Evolutionary conservation across 2,113 vertebrate genomes (phyloP).

Genomic region (Gasterosteus aculeatus): DNA sequence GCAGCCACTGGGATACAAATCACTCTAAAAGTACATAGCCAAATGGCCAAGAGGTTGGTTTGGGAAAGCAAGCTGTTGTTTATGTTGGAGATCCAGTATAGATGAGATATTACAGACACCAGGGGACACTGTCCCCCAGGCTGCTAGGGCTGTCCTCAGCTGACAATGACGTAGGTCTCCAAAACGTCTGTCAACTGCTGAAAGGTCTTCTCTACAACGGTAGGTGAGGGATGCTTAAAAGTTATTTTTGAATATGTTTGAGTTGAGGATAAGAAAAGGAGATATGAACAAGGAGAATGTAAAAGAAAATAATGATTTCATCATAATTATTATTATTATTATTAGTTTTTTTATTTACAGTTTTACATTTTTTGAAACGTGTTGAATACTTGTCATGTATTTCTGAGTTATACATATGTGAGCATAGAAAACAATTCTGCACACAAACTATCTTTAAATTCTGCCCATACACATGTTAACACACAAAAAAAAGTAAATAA

Average conservation of each 20-base stretch:
- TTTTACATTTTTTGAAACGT: neutral
- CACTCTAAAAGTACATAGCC: constrained; percentile 36
- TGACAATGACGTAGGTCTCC: constrained; percentile 24
- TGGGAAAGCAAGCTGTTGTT: constrained; percentile 38
- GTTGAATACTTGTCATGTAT: neutral
- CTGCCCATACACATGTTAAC: neutral
- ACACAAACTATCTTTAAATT: neutral
- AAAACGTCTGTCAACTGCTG: constrained; percentile 10
- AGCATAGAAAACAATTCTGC: neutral
- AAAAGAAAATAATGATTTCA: neutral
- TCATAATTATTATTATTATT: neutral
- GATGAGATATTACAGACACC: constrained; percentile 70
- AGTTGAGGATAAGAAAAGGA: neutral
- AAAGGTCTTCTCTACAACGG: neutral
- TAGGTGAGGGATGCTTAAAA: neutral
- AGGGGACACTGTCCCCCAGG: constrained; percentile 83
- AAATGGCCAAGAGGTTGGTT: constrained; percentile 23
- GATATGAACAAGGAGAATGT: neutral
- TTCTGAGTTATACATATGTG: neutral
- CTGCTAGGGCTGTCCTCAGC: constrained; percentile 48
- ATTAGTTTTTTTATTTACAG: neutral
- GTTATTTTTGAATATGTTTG: neutral
- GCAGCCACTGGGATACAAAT: constrained; percentile 41
- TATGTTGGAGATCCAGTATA: constrained; percentile 45
- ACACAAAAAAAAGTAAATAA: neutral